Evolutionary conservation across 2,113 vertebrate species (phyloP).

Genomic region (Tachysurus vachellii): DNA sequence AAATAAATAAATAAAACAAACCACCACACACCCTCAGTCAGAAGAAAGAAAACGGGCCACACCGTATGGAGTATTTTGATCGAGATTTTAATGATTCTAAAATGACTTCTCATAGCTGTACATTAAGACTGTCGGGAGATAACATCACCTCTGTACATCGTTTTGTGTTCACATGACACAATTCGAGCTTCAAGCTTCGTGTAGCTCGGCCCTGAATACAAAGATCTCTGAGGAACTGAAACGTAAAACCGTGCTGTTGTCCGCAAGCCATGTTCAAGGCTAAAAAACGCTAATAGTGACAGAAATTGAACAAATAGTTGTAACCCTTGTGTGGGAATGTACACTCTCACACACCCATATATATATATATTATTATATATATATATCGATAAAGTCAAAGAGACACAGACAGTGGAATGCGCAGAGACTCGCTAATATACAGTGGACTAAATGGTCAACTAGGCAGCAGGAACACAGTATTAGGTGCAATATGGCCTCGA

Average conservation of each 20-base stretch:
- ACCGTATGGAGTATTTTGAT: constrained; percentile 67
- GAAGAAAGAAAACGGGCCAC: not conserved
- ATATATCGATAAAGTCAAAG: constrained; percentile 8
- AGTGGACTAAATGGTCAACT: not conserved
- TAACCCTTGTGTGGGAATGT: constrained; percentile 2
- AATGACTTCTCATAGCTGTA: constrained; percentile 89
- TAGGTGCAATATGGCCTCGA: constrained; percentile 4
- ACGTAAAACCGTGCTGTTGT: constrained; percentile 79
- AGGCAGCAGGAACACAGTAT: constrained; percentile 25
- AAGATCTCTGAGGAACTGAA: constrained; percentile 80
- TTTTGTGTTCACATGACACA: constrained; percentile 72
- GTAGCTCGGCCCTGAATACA: constrained; percentile 83
- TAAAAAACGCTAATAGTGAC: constrained; percentile 5
- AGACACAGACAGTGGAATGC: constrained; percentile 20
- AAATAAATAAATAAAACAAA: not conserved
- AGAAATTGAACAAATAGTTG: not conserved
- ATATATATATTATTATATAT: too few species aligned
- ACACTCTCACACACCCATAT: too few species aligned
- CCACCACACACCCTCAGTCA: not conserved
- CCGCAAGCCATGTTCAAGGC: constrained; percentile 64
- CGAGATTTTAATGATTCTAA: constrained; percentile 92
- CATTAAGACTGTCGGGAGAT: constrained; percentile 89
- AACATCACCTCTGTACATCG: constrained; percentile 74
- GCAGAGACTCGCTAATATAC: not conserved
- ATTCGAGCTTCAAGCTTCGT: constrained; percentile 68